phyloP scores from a whole-genome alignment of 2,113 vertebrate species.

The Salvator merianae region DNA sequence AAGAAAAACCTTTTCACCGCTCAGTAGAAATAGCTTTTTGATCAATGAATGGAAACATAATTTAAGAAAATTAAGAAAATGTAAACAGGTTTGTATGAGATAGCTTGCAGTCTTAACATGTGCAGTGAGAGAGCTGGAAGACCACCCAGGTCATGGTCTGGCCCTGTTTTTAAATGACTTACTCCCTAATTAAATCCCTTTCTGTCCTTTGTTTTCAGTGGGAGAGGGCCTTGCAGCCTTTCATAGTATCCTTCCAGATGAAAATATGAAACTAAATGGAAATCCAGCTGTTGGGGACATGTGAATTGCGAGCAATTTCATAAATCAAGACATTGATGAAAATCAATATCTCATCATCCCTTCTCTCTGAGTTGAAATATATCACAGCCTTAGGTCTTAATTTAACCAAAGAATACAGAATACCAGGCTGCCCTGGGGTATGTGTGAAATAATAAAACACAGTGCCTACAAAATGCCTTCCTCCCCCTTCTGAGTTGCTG shows the following conservation, averaged over 20 bases:
- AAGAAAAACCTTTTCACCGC: slow-evolving; percentile 40
- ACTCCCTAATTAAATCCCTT: slow-evolving; percentile 73
- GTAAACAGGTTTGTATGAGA: slow-evolving; percentile 53
- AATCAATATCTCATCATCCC: slow-evolving; percentile 63
- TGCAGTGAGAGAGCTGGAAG: slow-evolving; percentile 53
- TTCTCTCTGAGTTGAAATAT: slow-evolving; percentile 36
- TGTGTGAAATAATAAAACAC: slow-evolving; percentile 1
- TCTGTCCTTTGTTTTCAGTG: slow-evolving; percentile 63
- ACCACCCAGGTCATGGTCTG: slow-evolving; percentile 65
- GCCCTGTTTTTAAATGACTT: slow-evolving; percentile 61
- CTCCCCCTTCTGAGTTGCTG: neutral
- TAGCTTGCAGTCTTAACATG: slow-evolving; percentile 56
- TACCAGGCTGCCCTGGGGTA: neutral
- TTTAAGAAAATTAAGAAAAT: slow-evolving; percentile 70
- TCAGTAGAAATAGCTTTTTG: slow-evolving; percentile 54
- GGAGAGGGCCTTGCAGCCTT: slow-evolving; percentile 64
- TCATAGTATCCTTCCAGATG: slow-evolving; percentile 68
- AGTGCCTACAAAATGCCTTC: neutral
- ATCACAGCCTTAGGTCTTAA: neutral
- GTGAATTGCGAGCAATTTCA: slow-evolving; percentile 68
- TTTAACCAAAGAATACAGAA: slow-evolving; percentile 2
- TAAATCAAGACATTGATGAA: slow-evolving; percentile 50
- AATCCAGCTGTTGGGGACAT: slow-evolving; percentile 72
- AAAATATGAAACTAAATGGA: slow-evolving; percentile 79
- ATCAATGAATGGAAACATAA: slow-evolving; percentile 65